Percentiles rank a stretch among this genome's conserved stretches.
Conservation (phyloP, 2,797 vertebrate genomes). For the Siniperca obscura region DNA sequence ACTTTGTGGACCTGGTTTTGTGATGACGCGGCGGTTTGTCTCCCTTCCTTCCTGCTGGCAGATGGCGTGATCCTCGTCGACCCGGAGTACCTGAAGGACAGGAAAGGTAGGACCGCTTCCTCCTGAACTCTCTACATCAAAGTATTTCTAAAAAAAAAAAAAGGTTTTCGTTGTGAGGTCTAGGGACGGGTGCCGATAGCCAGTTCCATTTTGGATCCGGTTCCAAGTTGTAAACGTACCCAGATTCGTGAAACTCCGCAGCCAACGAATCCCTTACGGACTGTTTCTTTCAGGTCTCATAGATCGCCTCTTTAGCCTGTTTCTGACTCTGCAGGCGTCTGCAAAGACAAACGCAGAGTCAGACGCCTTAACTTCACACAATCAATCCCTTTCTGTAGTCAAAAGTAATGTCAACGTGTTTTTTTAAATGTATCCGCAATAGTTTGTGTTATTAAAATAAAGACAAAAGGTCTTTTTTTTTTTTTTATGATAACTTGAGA, state of each 20-base stretch:
- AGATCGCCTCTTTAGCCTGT: not conserved
- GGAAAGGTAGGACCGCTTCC: constrained; percentile 86
- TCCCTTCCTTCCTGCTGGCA: constrained; percentile 66
- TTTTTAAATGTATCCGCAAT: too few relatives aligned
- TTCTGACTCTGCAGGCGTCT: not conserved
- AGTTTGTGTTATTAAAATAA: too few relatives aligned
- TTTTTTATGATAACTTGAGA: too few relatives aligned
- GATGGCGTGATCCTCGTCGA: constrained; percentile 92
- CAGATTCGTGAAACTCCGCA: not conserved
- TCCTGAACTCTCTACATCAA: not conserved
- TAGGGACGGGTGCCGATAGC: not conserved
- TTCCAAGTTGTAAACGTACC: not conserved
- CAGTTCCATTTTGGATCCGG: not conserved
- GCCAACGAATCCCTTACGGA: not conserved
- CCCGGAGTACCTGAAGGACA: constrained; percentile 92
- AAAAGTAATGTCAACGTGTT: too few relatives aligned
- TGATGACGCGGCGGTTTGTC: not conserved
- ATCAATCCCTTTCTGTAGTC: not conserved
- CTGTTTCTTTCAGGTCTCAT: not conserved
- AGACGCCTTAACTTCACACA: not conserved
- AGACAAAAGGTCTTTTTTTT: too few relatives aligned
- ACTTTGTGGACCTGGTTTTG: not conserved
- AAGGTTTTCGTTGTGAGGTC: not conserved
- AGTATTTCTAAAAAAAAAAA: not conserved
- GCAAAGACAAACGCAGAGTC: too few relatives aligned